Evolutionary conservation across 2,113 vertebrate species (phyloP).

Genomic region (Myrmecobius fasciatus): DNA sequence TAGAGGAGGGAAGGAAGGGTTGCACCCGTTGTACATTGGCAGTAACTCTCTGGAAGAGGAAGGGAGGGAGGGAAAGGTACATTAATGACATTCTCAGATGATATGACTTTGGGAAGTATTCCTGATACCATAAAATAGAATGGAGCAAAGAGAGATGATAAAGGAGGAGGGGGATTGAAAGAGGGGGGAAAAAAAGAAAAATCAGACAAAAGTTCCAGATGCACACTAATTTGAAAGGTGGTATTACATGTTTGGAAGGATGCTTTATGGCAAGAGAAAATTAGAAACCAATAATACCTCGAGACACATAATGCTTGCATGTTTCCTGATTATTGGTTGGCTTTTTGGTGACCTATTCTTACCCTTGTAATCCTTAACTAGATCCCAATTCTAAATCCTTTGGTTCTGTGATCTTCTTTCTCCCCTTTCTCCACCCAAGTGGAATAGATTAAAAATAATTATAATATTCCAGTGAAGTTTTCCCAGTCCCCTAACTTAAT

Average conservation of each 20-base stretch:
- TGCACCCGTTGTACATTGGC: not conserved
- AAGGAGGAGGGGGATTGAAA: not conserved
- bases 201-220: not conserved
- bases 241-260: not conserved
- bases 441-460: not conserved
- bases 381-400: not conserved
- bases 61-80: not conserved
- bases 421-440: not conserved
- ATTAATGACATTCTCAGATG: not conserved
- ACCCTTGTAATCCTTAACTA: not conserved
- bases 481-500: not conserved
- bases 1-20: not conserved
- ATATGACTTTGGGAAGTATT: not conserved
- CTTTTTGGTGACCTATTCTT: no score
- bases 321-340: not conserved
- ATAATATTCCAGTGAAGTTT: not conserved
- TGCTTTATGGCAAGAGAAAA: not conserved
- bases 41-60: not conserved
- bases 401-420: not conserved
- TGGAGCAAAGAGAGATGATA: constrained; percentile 8
- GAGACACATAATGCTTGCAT: not conserved
- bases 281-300: not conserved
- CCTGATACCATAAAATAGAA: not conserved
- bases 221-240: not conserved
- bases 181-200: not conserved